A percentile compares a stretch with the other conserved stretches of the same genome.
phyloP scores from a whole-genome alignment of 2,888 invertebrate species.

The Erebia palarica region DNA sequence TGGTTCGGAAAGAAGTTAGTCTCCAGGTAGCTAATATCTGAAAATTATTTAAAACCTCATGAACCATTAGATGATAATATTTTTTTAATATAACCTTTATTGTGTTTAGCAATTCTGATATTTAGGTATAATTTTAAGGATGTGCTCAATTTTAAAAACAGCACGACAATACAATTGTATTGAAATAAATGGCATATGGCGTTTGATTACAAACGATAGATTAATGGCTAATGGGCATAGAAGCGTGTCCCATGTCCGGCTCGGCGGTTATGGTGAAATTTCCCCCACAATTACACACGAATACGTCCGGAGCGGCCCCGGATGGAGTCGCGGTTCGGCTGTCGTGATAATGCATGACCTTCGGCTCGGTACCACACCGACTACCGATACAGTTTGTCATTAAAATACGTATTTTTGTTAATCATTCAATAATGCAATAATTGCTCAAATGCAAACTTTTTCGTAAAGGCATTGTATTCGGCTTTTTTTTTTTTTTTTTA shows the following conservation, averaged over 20 bases:
- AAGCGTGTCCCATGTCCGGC: slow-evolving; percentile 68
- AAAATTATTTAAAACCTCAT: background rate
- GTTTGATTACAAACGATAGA: slow-evolving; percentile 44
- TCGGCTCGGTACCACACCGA: slow-evolving; percentile 30
- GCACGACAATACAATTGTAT: background rate
- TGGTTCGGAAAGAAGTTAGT: background rate
- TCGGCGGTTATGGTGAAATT: slow-evolving; percentile 75
- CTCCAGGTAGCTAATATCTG: background rate
- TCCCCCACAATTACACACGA: slow-evolving; percentile 76
- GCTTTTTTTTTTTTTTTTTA: too few species aligned
- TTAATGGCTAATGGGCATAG: slow-evolving; percentile 66
- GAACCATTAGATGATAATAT: too few species aligned
- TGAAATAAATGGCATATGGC: slow-evolving; percentile 19
- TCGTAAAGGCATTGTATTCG: too few species aligned
- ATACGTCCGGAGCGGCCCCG: slow-evolving; percentile 73
- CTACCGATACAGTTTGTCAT: slow-evolving; percentile 15
- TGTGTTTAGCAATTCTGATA: background rate
- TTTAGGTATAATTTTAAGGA: slow-evolving; percentile 14
- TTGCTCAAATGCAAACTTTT: background rate
- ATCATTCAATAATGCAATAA: background rate
- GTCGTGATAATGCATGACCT: slow-evolving; percentile 61
- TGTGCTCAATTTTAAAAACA: slow-evolving; percentile 24
- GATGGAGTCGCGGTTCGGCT: slow-evolving; percentile 75
- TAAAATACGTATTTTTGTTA: background rate
- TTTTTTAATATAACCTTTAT: background rate